Conservation (phyloP, 64 coral and sea anemone genomes). For the Platygyra sinensis region DNA sequence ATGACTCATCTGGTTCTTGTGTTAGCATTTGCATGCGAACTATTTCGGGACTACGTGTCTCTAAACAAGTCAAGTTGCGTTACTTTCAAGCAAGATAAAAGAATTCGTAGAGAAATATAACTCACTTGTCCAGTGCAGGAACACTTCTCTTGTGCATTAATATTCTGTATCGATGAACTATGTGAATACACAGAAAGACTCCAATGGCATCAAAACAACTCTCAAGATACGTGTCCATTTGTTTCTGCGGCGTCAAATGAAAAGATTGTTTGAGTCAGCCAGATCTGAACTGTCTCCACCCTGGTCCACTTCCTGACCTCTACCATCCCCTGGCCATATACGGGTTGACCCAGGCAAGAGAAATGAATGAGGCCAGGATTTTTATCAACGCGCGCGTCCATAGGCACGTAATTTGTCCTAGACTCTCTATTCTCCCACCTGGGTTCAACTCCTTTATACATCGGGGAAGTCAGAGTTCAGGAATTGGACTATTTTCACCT, state of each 20-base stretch:
- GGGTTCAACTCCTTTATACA: too few relatives aligned
- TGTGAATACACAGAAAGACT: conserved; percentile 94
- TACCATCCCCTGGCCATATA: neutral
- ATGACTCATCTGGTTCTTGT: too few relatives aligned
- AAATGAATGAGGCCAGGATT: too few relatives aligned
- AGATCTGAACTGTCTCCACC: neutral
- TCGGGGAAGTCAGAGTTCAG: too few relatives aligned
- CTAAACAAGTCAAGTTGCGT: too few relatives aligned
- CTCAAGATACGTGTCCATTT: conserved; percentile 93
- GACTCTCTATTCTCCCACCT: too few relatives aligned
- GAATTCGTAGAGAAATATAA: neutral
- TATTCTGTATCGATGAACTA: conserved; percentile 97
- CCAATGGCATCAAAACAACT: conserved; percentile 96
- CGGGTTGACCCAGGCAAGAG: too few relatives aligned
- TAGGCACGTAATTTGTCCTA: too few relatives aligned
- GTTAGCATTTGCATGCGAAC: too few relatives aligned
- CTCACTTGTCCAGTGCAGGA: conserved; percentile 96
- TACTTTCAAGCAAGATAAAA: too few relatives aligned
- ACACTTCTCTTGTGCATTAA: conserved; percentile 96
- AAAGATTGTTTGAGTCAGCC: neutral
- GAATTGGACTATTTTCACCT: neutral
- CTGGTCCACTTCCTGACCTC: neutral
- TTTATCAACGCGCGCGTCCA: too few relatives aligned
- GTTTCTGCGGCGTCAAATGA: conserved; percentile 66
- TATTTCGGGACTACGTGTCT: too few relatives aligned